These are phyloP conservation scores for Ornithoptera alexandrae DNA, from an alignment of 2,888 invertebrate species.

Conservation along the genomic window DNA sequence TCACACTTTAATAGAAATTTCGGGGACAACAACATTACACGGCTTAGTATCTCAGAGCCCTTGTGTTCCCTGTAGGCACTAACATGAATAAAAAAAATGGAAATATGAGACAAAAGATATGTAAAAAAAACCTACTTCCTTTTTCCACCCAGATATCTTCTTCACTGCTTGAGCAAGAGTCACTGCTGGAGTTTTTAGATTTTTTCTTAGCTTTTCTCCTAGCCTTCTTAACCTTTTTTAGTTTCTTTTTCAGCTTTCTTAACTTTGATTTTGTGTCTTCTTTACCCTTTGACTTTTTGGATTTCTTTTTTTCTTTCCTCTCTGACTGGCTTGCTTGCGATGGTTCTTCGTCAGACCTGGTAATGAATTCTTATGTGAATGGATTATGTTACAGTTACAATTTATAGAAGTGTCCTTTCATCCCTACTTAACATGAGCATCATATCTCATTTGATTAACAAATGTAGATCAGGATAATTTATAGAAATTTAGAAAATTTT, in stretches of 20 bases:
- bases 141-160: slow-evolving; percentile 86
- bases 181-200: slow-evolving; percentile 60
- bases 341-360: slow-evolving; percentile 74
- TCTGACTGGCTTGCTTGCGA: slow-evolving; percentile 52
- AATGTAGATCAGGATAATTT: too few relatives aligned
- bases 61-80: not conserved
- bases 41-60: too few relatives aligned
- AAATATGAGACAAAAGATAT: not conserved
- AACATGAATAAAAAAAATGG: not conserved
- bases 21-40: too few relatives aligned
- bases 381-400: too few relatives aligned
- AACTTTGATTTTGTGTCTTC: slow-evolving; percentile 80
- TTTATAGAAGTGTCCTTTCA: too few relatives aligned
- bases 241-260: slow-evolving; percentile 75
- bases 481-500: too few relatives aligned
- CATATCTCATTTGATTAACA: too few relatives aligned
- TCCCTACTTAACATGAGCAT: too few relatives aligned
- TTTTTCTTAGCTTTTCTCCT: slow-evolving; percentile 76
- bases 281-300: slow-evolving; percentile 65
- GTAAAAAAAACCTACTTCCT: slow-evolving; percentile 59
- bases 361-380: slow-evolving; percentile 15
- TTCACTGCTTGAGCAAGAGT: slow-evolving; percentile 57
- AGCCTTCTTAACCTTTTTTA: slow-evolving; percentile 76
- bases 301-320: slow-evolving; percentile 71
- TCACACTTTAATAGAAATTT: too few relatives aligned